Evolutionary conservation across 2,888 invertebrate genomes (phyloP).

Genomic region (Auanema freiburgensis): DNA sequence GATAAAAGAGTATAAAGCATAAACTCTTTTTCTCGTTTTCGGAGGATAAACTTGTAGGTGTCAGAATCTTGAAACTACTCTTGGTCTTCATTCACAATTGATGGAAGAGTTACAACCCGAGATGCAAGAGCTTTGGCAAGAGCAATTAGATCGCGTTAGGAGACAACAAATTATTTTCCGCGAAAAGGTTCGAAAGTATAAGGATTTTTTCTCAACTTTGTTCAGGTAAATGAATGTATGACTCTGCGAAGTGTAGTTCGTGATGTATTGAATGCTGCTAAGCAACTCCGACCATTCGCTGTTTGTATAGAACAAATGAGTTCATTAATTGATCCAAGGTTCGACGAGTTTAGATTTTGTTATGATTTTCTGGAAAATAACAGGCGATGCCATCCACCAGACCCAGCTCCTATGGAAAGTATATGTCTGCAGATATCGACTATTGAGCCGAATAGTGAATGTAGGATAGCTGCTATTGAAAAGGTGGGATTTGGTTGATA

Average conservation of each 20-base stretch:
- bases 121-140: conserved; percentile 73
- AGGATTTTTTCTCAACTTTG: background rate
- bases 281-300: conserved; percentile 41
- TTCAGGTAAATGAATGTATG: conserved; percentile 29
- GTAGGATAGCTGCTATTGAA: conserved; percentile 42
- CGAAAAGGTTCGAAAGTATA: conserved; percentile 30
- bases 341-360: background rate
- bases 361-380: conserved; percentile 5
- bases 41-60: conserved; percentile 20
- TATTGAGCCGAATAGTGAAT: conserved; percentile 65
- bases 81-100: conserved; percentile 63
- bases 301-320: conserved; percentile 46
- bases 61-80: conserved; percentile 52
- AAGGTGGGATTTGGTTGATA: conserved; percentile 15
- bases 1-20: conserved; percentile 35
- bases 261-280: conserved; percentile 41
- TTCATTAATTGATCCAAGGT: conserved; percentile 46
- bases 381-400: conserved; percentile 49
- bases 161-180: conserved; percentile 74
- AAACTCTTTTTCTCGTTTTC: background rate
- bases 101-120: conserved; percentile 54
- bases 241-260: conserved; percentile 35
- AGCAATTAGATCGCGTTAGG: conserved; percentile 75
- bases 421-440: conserved; percentile 65
- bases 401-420: conserved; percentile 63